Evolutionary conservation across 2,797 vertebrate genomes (phyloP).

Genomic region (Florisuga fusca): DNA sequence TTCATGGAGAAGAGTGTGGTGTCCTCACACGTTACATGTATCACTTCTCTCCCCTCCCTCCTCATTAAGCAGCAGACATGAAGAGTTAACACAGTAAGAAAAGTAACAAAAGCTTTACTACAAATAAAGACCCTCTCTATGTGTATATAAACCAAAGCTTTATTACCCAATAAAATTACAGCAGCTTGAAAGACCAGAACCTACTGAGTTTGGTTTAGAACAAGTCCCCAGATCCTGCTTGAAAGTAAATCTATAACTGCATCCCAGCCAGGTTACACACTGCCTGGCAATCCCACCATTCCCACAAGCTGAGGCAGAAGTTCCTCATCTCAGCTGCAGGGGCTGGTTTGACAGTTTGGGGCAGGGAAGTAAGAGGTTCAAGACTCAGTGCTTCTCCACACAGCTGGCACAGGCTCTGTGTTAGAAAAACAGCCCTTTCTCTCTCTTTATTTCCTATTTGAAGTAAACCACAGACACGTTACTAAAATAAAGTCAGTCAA

Average conservation of each 20-base stretch:
- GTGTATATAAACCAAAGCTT: neutral
- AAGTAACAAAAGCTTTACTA: neutral
- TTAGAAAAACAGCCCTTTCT: neutral
- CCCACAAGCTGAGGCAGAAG: neutral
- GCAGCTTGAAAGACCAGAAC: neutral
- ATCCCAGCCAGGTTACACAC: neutral
- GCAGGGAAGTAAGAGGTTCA: neutral
- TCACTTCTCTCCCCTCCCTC: too few relatives aligned
- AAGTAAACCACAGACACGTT: neutral
- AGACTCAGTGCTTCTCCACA: neutral
- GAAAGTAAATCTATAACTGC: too few relatives aligned
- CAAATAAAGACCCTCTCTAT: neutral
- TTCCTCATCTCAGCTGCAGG: neutral
- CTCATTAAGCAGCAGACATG: neutral
- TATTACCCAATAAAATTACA: neutral
- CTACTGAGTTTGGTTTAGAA: neutral
- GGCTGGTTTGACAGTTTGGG: too few relatives aligned
- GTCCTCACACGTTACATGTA: neutral
- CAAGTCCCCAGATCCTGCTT: too few relatives aligned
- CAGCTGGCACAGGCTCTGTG: neutral
- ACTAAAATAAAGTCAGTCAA: neutral
- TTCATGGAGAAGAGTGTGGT: rapidly evolving
- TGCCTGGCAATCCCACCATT: neutral
- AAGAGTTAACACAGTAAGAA: neutral
- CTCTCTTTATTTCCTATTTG: neutral